phyloP scores from a whole-genome alignment of 2,113 vertebrate genomes.

The Nothocercus nigrocapillus region DNA sequence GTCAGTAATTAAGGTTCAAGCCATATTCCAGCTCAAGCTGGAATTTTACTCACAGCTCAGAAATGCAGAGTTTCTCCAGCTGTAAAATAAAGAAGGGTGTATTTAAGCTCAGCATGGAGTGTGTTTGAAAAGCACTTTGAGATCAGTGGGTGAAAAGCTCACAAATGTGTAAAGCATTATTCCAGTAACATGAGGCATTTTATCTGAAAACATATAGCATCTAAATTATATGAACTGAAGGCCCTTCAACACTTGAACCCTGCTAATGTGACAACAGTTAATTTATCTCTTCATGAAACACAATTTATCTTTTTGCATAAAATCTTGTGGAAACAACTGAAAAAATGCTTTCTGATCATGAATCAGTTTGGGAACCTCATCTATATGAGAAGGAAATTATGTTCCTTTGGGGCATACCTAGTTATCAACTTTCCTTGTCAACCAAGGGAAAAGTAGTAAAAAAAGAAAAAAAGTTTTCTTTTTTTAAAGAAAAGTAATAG shows the following conservation, averaged over 20 bases:
- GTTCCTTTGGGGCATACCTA: not conserved
- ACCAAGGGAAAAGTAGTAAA: too few species aligned
- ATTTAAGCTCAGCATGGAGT: not conserved
- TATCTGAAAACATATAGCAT: not conserved
- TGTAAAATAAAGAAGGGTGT: not conserved
- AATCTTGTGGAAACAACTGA: not conserved
- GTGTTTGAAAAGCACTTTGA: constrained; percentile 7
- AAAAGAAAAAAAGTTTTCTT: not conserved
- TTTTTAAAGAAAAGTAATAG: not conserved
- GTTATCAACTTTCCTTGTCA: not conserved
- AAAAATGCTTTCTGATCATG: not conserved
- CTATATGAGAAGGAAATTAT: not conserved
- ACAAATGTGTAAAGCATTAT: not conserved
- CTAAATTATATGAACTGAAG: not conserved
- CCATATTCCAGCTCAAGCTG: not conserved
- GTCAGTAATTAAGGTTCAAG: not conserved
- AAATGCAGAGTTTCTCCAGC: not conserved
- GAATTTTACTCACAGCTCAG: not conserved
- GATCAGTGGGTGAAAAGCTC: not conserved
- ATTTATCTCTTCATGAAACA: not conserved
- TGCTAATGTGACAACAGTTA: accelerated
- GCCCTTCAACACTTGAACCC: not conserved
- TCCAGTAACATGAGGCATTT: not conserved
- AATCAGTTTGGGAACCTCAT: not conserved
- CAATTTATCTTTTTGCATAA: not conserved